A percentile compares a stretch with the other conserved stretches of the same genome.
Conservation (phyloP, 2,888 invertebrate genomes). For the Agrotis exclamationis region DNA sequence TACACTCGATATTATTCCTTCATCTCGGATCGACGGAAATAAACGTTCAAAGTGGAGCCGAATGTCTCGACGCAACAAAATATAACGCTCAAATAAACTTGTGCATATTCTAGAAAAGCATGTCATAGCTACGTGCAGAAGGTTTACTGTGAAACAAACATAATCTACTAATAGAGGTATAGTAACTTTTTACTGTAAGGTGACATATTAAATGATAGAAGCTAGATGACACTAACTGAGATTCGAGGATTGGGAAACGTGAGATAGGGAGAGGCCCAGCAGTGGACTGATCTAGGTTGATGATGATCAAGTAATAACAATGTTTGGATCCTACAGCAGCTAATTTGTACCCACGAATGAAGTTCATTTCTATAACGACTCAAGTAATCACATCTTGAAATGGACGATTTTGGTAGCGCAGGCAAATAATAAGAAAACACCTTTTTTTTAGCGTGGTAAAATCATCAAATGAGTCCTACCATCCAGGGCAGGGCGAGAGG, state of each 20-base stretch:
- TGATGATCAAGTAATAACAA: not conserved
- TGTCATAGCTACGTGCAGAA: constrained; percentile 9
- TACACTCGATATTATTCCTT: constrained; percentile 45
- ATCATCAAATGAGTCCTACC: no score
- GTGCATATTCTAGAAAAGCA: constrained; percentile 41
- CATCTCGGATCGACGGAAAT: constrained; percentile 59
- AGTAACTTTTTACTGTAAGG: not conserved
- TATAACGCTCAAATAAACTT: constrained; percentile 54
- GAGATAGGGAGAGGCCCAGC: not conserved
- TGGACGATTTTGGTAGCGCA: not conserved
- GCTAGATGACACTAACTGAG: not conserved
- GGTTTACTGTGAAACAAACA: not conserved
- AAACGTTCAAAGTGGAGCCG: constrained; percentile 53
- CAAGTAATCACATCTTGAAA: not conserved
- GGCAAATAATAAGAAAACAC: not conserved
- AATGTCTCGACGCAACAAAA: constrained; percentile 56
- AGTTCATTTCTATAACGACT: no score
- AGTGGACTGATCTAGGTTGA: not conserved
- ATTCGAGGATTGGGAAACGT: not conserved
- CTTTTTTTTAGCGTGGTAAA: no score
- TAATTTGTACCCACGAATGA: no score
- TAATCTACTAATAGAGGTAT: not conserved
- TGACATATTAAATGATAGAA: not conserved
- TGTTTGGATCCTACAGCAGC: not conserved
- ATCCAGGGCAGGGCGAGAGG: no score